A percentile compares a stretch with the other conserved stretches of the same genome.
phyloP scores from a whole-genome alignment of 37 sponge, comb jelly and placozoan genomes.

The Eunapius fragilis region DNA sequence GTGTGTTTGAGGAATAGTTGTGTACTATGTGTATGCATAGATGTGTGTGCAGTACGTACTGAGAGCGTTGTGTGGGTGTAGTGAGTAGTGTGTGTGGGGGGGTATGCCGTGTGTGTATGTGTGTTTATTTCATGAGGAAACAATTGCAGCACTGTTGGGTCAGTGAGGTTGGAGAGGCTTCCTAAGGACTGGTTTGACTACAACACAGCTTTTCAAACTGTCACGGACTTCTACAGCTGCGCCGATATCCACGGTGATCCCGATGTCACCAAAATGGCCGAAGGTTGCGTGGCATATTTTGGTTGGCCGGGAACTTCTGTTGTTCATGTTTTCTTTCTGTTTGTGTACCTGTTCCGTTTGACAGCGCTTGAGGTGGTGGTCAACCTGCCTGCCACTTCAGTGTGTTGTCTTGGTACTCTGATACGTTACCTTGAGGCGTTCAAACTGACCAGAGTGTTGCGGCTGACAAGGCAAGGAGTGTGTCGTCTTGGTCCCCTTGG shows the following conservation, averaged over 20 bases:
- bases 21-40: too few species aligned
- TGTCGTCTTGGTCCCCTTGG: not conserved
- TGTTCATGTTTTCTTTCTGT: not conserved
- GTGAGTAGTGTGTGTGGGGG: too few species aligned
- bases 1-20: too few species aligned
- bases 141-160: not conserved
- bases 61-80: too few species aligned
- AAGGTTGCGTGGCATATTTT: constrained; percentile 13
- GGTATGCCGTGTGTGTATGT: too few species aligned
- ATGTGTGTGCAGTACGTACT: too few species aligned
- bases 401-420: constrained; percentile 48
- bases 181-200: constrained; percentile 56
- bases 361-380: constrained; percentile 41
- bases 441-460: constrained; percentile 31
- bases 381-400: constrained; percentile 23
- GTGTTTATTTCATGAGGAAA: too few species aligned
- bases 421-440: constrained; percentile 46
- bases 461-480: constrained; percentile 23
- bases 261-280: constrained; percentile 2
- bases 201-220: constrained; percentile 37
- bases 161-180: constrained; percentile 37
- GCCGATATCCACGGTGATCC: not conserved
- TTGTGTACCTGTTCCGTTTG: constrained; percentile 3
- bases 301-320: not conserved
- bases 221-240: constrained; percentile 51